Evolutionary conservation across 92 coral and sea anemone species (phyloP).

Genomic region (Zoanthus sociatus): DNA sequence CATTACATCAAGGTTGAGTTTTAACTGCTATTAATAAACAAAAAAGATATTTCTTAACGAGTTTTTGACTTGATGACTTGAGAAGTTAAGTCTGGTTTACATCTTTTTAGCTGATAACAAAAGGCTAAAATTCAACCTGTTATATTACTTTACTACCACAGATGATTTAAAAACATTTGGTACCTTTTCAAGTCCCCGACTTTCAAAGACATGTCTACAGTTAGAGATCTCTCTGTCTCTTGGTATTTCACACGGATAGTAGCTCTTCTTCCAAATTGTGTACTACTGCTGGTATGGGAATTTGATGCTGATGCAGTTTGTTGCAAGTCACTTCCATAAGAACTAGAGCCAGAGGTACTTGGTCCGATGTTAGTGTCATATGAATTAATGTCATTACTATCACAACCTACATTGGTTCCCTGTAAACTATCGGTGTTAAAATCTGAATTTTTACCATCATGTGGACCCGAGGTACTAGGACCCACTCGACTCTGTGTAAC

Average conservation of each 20-base stretch:
- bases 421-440: background rate
- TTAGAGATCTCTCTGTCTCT: conserved; percentile 79
- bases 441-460: background rate
- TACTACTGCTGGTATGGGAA: background rate
- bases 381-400: background rate
- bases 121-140: no score
- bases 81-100: no score
- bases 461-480: background rate
- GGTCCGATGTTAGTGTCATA: background rate
- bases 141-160: no score
- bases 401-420: background rate
- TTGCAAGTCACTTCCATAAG: background rate
- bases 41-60: no score
- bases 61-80: no score
- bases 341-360: background rate
- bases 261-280: conserved; percentile 44
- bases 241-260: conserved; percentile 80
- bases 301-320: conserved; percentile 5
- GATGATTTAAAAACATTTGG: background rate
- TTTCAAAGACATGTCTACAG: conserved; percentile 69
- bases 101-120: no score
- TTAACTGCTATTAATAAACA: no score
- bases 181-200: conserved; percentile 96
- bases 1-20: no score
- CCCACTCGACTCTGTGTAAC: background rate